Conservation (phyloP, 2,888 invertebrate species). For the Drosophila parthenogenetica region DNA sequence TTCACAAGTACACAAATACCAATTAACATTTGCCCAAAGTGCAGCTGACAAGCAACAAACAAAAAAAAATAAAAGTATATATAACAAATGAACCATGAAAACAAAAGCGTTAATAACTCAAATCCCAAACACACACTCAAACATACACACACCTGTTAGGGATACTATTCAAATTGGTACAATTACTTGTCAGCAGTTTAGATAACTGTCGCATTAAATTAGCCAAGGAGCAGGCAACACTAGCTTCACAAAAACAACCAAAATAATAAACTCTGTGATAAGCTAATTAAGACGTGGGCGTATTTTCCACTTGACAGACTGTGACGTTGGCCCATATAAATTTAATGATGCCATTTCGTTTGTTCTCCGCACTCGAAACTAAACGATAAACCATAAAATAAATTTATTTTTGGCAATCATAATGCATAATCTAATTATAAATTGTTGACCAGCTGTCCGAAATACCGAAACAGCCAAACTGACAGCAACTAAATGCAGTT, state of each 20-base stretch:
- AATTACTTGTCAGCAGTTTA: not conserved
- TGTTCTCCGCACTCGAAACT: constrained; percentile 14
- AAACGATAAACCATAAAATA: constrained; percentile 11
- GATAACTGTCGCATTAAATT: not conserved
- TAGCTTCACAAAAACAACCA: not conserved
- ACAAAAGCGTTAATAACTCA: constrained; percentile 21
- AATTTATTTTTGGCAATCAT: constrained; percentile 40
- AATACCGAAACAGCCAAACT: constrained; percentile 8
- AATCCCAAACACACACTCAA: not conserved
- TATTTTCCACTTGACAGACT: constrained; percentile 6
- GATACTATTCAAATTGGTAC: not conserved
- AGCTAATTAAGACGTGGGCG: constrained; percentile 17
- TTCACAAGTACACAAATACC: constrained; percentile 62
- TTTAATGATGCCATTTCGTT: constrained; percentile 24
- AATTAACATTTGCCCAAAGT: constrained; percentile 57
- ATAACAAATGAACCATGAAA: constrained; percentile 10
- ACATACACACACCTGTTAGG: not conserved
- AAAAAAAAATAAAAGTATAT: not conserved
- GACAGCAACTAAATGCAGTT: constrained; percentile 19
- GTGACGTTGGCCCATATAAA: constrained; percentile 26
- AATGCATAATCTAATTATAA: constrained; percentile 29
- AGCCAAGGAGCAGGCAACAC: not conserved
- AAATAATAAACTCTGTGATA: constrained; percentile 14
- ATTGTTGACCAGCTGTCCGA: constrained; percentile 23
- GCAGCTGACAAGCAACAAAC: constrained; percentile 24